phyloP scores from a whole-genome alignment of 2,113 vertebrate species.

The Onychostruthus taczanowskii region DNA sequence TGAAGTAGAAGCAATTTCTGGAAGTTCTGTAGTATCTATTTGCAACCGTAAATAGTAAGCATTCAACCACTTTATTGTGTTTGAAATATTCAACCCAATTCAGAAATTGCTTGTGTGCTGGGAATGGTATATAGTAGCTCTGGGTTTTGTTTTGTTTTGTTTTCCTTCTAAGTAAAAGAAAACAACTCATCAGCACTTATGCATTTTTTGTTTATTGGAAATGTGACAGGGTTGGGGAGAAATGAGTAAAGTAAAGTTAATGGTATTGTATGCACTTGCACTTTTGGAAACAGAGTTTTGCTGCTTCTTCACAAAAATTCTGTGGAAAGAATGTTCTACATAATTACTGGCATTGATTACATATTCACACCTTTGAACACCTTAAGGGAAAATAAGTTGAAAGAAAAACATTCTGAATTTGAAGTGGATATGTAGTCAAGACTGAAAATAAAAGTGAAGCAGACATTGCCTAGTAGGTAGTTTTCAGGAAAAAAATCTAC shows the following conservation, averaged over 20 bases:
- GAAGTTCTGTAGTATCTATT: not conserved
- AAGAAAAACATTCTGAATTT: conserved; percentile 42
- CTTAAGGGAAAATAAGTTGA: conserved; percentile 17
- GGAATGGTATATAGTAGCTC: not conserved
- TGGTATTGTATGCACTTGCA: not conserved
- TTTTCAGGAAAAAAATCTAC: conserved; percentile 14
- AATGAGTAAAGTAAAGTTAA: not conserved
- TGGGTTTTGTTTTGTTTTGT: not conserved
- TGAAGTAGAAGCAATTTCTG: not conserved
- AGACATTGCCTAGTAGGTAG: conserved; percentile 10
- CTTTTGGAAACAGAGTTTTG: not conserved
- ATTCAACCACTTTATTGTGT: not conserved
- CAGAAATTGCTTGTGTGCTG: not conserved
- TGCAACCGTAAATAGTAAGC: not conserved
- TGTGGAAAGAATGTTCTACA: not conserved
- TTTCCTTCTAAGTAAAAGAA: not conserved
- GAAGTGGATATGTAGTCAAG: conserved; percentile 10
- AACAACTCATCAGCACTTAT: not conserved
- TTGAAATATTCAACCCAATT: not conserved
- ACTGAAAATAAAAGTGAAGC: conserved; percentile 31
- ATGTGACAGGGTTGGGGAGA: not conserved
- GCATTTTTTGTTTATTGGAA: not conserved
- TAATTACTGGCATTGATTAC: conserved; percentile 18
- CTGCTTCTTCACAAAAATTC: not conserved
- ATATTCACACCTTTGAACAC: conserved; percentile 21